Evolutionary conservation across 2,797 vertebrate species (phyloP).

Genomic region (Coluber constrictor): DNA sequence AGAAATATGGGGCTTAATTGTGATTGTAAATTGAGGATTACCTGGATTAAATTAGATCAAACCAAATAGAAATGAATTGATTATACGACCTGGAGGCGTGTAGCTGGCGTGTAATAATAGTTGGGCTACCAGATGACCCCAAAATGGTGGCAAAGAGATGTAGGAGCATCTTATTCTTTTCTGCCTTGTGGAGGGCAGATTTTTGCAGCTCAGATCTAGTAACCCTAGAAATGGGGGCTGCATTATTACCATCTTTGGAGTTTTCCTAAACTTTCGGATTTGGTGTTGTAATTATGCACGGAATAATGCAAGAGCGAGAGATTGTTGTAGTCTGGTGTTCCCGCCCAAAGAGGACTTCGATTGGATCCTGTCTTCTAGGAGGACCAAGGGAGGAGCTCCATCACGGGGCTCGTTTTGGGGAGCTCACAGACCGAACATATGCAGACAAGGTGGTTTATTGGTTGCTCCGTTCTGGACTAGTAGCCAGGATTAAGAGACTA

Average conservation of each 20-base stretch:
- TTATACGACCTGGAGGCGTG: not conserved
- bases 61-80: not conserved
- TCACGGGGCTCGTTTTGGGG: not conserved
- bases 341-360: not conserved
- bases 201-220: not conserved
- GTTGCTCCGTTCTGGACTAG: not conserved
- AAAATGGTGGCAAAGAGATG: not conserved
- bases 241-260: not conserved
- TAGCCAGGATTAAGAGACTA: not conserved
- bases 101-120: not conserved
- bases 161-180: not conserved
- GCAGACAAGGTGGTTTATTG: not conserved
- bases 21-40: not conserved
- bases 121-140: not conserved
- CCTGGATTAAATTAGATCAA: not conserved
- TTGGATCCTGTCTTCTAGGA: not conserved
- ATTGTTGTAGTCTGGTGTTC: no score
- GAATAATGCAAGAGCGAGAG: not conserved
- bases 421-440: not conserved
- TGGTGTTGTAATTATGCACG: not conserved
- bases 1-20: not conserved
- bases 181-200: not conserved
- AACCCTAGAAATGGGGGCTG: not conserved
- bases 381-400: not conserved
- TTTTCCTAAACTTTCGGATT: not conserved